Evolutionary conservation across 2,888 invertebrate genomes (phyloP), one percentile per base, ranked within the genome.

Genomic region (Acrobasis suavella): DNA sequence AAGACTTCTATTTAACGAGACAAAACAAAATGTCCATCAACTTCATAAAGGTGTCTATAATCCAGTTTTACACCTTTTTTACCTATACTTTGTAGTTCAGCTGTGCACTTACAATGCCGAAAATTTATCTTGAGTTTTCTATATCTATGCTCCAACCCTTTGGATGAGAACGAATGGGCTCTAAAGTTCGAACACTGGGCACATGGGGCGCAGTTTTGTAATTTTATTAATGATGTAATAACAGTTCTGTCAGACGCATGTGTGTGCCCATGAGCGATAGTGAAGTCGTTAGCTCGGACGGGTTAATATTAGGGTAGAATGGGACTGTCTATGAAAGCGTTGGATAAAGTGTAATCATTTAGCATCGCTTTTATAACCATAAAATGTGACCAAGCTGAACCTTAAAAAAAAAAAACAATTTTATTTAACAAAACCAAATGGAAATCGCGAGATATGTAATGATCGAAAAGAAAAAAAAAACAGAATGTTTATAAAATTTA

Each of bases 211-310:
- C 81, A 91, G 86, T 92, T 91, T 92, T 92, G 91, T 91, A 92
- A 92, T 92, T 91, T 92, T 92, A 92, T 92, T 92, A 92, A 92
- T 92, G 92, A 92, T 83, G 91, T 91, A 92, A 92, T 92, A 92
- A 92, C 92, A 86, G 89, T 86, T 84, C 86, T 91, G 92, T 91
- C 92, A 92, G 80, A 77, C 85, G 88, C 92, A 92, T 91, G 91
- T 89, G 90, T 87, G 86, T 84, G 86, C 82, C 83, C 82, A 80
- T 92, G 91, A 92, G 86, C 91, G 91, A 92, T 92, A 92, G 92
- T 89, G 84, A 71, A 87, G 86, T 85, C 87, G 91, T 91, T 91
- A 91, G 81, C 78, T 81, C 77, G 80, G 88, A 89, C 89, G 89
- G 90, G 92, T 92, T 91, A 89, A 90, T 90, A 89, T 87, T 67